Conservation (phyloP, 2,797 vertebrate genomes). For the Platalea minor region DNA sequence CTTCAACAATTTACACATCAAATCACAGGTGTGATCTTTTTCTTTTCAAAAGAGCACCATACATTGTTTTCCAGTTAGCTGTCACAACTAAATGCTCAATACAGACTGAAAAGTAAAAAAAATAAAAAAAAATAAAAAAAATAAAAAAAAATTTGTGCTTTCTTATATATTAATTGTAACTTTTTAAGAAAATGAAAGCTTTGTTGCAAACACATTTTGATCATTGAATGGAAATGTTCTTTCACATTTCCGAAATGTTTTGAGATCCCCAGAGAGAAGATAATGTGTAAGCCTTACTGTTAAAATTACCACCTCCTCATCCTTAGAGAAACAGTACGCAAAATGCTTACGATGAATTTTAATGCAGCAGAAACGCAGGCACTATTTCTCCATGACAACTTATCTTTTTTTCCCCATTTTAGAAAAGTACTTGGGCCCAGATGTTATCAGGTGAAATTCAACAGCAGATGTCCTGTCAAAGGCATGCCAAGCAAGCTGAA, state of each 20-base stretch:
- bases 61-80: not conserved
- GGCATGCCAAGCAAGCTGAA: not conserved
- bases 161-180: not conserved
- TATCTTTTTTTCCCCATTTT: not conserved
- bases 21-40: not conserved
- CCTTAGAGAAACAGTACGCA: not conserved
- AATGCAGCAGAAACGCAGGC: not conserved
- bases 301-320: not conserved
- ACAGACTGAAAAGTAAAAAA: not conserved
- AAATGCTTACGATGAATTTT: not conserved
- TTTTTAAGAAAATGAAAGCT: conserved; percentile 3
- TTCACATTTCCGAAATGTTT: not conserved
- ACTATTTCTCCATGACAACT: not conserved
- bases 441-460: conserved; percentile 26
- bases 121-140: too few relatives aligned
- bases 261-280: not conserved
- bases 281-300: not conserved
- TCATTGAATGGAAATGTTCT: not conserved
- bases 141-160: not conserved
- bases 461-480: conserved; percentile 19
- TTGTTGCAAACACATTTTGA: conserved; percentile 5
- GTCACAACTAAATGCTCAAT: not conserved
- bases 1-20: not conserved
- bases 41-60: not conserved
- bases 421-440: not conserved